Conservation (phyloP, 2,888 invertebrate genomes). For the Clunio marinus region DNA sequence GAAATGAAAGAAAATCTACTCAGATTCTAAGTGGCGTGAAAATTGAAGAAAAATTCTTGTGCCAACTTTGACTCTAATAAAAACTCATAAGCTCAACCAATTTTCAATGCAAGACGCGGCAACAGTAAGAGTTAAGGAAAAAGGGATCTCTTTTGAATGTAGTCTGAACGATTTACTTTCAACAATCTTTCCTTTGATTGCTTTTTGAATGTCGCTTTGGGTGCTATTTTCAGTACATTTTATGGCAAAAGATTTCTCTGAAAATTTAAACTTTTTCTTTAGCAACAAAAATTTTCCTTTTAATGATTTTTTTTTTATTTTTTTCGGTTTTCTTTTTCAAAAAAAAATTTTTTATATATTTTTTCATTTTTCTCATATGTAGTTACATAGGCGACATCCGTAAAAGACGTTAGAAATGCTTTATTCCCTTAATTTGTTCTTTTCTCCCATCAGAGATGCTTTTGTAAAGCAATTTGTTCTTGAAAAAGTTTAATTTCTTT, state of each 20-base stretch:
- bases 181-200: constrained; percentile 1
- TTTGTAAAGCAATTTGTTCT: too few species aligned
- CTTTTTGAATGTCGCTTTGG: constrained; percentile 22
- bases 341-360: too few species aligned
- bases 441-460: too few species aligned
- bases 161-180: constrained; percentile 2
- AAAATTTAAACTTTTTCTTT: not conserved
- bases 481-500: too few species aligned
- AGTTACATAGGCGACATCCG: too few species aligned
- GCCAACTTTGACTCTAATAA: not conserved
- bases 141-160: not conserved
- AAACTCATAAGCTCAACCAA: constrained; percentile 3
- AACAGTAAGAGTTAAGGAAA: not conserved
- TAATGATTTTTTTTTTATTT: constrained; percentile 1
- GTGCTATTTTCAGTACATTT: constrained; percentile 8
- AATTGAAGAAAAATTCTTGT: not conserved
- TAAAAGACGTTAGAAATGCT: too few species aligned
- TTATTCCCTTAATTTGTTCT: too few species aligned
- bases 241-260: constrained; percentile 2
- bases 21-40: not conserved
- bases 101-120: too few species aligned
- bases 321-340: too few species aligned
- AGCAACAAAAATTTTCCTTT: not conserved
- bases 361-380: too few species aligned
- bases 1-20: too few species aligned